Evolutionary conservation across 2,113 vertebrate species (phyloP).

Genomic region (Ardeotis arabs): DNA sequence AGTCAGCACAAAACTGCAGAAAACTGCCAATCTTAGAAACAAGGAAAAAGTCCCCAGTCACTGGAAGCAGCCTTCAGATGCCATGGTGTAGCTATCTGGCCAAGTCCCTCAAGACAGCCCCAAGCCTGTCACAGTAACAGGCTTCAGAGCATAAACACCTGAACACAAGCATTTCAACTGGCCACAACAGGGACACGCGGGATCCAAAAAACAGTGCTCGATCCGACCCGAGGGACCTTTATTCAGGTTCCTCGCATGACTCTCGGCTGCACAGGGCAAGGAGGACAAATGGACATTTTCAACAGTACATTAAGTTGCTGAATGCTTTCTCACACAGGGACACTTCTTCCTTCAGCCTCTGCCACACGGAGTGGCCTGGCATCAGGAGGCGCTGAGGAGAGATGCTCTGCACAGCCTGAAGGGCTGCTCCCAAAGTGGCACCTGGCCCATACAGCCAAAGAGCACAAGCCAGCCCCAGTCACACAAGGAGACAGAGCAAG

Average conservation of each 20-base stretch:
- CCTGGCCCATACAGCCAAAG: rapidly evolving
- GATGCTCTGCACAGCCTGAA: rapidly evolving
- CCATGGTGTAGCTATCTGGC: rapidly evolving
- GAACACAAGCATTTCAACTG: not conserved
- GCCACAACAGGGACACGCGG: not conserved
- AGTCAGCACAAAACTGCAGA: not conserved
- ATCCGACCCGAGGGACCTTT: not conserved
- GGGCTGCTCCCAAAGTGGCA: not conserved
- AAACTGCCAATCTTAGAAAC: not conserved
- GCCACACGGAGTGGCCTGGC: not conserved
- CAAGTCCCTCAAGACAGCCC: not conserved
- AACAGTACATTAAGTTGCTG: not conserved
- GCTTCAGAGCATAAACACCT: not conserved
- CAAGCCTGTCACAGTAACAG: not conserved
- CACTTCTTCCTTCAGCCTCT: not conserved
- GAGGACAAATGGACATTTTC: not conserved
- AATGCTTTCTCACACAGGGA: not conserved
- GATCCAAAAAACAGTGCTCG: rapidly evolving
- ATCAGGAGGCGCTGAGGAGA: not conserved
- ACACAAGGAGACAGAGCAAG: not conserved
- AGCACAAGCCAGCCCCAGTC: not conserved
- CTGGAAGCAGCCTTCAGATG: not conserved
- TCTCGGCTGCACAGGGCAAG: not conserved
- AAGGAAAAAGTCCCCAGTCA: not conserved
- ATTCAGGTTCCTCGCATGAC: rapidly evolving